Evolutionary conservation across 2,797 vertebrate genomes (phyloP), one percentile per base, ranked within the genome.

Genomic region (Rhincodon typus): DNA sequence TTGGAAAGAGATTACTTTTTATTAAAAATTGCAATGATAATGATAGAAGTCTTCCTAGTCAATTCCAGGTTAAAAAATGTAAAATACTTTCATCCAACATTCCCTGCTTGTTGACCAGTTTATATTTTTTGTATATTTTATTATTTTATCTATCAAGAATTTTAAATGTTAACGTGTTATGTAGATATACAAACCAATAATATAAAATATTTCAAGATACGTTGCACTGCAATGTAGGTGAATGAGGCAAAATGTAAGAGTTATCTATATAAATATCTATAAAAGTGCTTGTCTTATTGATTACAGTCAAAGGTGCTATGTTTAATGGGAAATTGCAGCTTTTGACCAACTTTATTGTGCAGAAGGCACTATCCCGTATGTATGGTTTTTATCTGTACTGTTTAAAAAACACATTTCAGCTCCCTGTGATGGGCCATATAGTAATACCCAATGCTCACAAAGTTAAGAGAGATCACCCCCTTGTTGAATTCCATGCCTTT

Each of bases 141-240:
- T 57, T 90, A 38, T 46, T 67, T 94, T 94, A 69, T 23, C n/a
- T 69, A 93, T 94, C n/a, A 30, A 72, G 10, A 46, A 72, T 67
- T 70, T 72, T 50, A 94, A 94, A 13, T 94, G 66, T 94, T 72
- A 72, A 94, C 12, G 25, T 94, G 94, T 94, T 74, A 50, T 50
- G 12, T 94, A 72, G 67, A 94, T 50, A 72, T 72, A 12, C 53
- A 50, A 72, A 72, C 38, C 69, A 72, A 72, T 94, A 94, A 94
- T 72, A 94, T 94, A 94, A 72, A 94, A 74, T 50, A 46, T 57
- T 91, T 94, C 15, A 50, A 30, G 27, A 72, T 53, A 17, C 34
- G 13, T 94, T 94, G 94, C 94, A 94, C 94, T 94, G 94, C 67
- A 50, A 15, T 50, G 10, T 94, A 94, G 69, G 70, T 94, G 46